A percentile compares a stretch with the other conserved stretches of the same genome.
phyloP scores from a whole-genome alignment of 2,888 invertebrate species.

The Mythimna lalbum region DNA sequence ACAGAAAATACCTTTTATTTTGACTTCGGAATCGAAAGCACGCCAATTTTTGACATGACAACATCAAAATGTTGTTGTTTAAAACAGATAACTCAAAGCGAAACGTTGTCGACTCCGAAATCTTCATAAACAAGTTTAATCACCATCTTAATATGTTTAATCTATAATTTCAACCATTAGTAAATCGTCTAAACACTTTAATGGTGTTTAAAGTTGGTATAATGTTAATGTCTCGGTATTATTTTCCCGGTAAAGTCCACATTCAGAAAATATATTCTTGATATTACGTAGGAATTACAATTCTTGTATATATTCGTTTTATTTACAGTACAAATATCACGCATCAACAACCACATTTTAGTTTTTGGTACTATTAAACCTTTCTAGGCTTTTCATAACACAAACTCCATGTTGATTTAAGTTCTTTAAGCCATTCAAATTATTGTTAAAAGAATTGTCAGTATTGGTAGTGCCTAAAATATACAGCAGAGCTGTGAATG shows the following conservation, averaged over 20 bases:
- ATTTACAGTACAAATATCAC: conserved; percentile 38
- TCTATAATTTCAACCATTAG: conserved; percentile 46
- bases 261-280: conserved; percentile 21
- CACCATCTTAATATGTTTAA: conserved; percentile 60
- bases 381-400: background rate
- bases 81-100: conserved; percentile 13
- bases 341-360: conserved; percentile 69
- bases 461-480: too few species aligned
- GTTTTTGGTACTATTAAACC: conserved; percentile 50
- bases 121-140: conserved; percentile 65
- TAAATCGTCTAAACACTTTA: conserved; percentile 26
- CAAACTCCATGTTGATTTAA: background rate
- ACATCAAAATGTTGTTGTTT: conserved; percentile 12
- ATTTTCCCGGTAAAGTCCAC: conserved; percentile 36
- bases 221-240: conserved; percentile 45
- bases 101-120: conserved; percentile 70
- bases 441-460: background rate
- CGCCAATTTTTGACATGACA: conserved; percentile 27
- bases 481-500: too few species aligned
- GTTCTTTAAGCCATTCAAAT: background rate
- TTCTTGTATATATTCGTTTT: conserved; percentile 16
- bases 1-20: conserved; percentile 60
- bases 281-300: conserved; percentile 20
- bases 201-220: conserved; percentile 37
- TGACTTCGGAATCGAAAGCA: conserved; percentile 69